These are phyloP conservation scores for Heterochromis multidens DNA, from an alignment of 2,113 vertebrate genomes.

Conservation along the genomic window DNA sequence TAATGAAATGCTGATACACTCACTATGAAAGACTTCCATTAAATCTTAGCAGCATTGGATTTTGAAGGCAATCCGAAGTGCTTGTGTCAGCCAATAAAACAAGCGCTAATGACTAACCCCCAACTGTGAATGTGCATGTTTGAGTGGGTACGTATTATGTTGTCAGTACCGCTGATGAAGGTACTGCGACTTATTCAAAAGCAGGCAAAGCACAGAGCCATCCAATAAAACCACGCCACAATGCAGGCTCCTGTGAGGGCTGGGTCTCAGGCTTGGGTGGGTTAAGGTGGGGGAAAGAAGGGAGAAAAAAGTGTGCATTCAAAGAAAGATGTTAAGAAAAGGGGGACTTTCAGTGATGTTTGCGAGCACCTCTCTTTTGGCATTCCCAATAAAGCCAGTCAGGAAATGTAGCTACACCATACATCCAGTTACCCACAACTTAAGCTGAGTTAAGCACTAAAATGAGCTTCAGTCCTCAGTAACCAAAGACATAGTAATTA, in stretches of 20 bases:
- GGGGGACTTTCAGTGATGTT: not conserved
- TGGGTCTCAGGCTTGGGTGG: not conserved
- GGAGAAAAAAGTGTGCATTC: not conserved
- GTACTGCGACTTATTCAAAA: constrained; percentile 40
- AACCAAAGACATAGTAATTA: not conserved
- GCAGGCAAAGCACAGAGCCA: constrained; percentile 12
- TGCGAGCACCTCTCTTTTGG: not conserved
- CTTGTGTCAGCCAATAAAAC: constrained; percentile 34
- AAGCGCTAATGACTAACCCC: constrained; percentile 16
- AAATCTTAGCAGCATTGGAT: constrained; percentile 6
- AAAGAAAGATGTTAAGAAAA: not conserved
- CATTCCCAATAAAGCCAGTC: not conserved
- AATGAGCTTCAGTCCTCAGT: not conserved
- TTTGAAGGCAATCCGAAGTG: constrained; percentile 14
- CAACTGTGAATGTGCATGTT: constrained; percentile 1
- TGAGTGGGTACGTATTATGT: constrained; percentile 13
- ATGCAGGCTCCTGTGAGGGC: constrained; percentile 31
- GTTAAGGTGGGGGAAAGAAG: not conserved
- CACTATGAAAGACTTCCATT: not conserved
- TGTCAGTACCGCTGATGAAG: constrained; percentile 30
- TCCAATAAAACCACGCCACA: constrained; percentile 27
- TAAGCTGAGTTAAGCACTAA: not conserved
- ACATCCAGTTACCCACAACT: not conserved
- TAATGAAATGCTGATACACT: constrained; percentile 1
- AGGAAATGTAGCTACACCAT: not conserved